Evolutionary conservation across 2,113 vertebrate genomes (phyloP).

Genomic region (Phasianus colchicus): DNA sequence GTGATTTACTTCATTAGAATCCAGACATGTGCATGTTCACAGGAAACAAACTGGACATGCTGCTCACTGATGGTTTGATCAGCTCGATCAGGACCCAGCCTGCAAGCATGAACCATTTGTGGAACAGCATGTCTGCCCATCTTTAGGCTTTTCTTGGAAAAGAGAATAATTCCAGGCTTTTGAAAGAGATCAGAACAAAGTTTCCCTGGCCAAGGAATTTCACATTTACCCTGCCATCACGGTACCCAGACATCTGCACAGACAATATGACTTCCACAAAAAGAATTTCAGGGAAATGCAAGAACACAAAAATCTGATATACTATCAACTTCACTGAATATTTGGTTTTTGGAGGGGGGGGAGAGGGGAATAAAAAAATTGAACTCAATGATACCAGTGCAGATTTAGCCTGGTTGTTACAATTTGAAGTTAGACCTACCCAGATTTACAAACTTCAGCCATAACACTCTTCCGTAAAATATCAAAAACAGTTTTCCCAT

Average conservation of each 20-base stretch:
- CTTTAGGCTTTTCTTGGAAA: background rate
- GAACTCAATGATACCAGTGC: background rate
- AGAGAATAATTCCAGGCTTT: background rate
- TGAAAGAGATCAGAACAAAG: background rate
- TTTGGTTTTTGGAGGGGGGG: background rate
- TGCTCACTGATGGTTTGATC: background rate
- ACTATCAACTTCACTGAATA: background rate
- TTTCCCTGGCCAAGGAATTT: background rate
- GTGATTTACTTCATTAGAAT: background rate
- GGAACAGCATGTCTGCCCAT: background rate
- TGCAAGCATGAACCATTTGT: rapidly evolving
- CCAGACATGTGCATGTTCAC: background rate
- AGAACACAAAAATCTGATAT: background rate
- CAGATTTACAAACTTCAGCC: background rate
- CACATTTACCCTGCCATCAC: background rate
- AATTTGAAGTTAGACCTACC: background rate
- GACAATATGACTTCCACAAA: background rate
- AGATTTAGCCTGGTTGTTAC: background rate
- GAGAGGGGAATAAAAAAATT: background rate
- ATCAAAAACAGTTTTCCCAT: background rate
- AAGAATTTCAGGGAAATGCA: background rate
- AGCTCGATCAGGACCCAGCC: background rate
- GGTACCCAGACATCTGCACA: background rate
- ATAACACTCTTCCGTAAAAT: rapidly evolving
- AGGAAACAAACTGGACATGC: background rate